Conservation (phyloP, 2,797 vertebrate genomes). For the Smutsia temminckii region DNA sequence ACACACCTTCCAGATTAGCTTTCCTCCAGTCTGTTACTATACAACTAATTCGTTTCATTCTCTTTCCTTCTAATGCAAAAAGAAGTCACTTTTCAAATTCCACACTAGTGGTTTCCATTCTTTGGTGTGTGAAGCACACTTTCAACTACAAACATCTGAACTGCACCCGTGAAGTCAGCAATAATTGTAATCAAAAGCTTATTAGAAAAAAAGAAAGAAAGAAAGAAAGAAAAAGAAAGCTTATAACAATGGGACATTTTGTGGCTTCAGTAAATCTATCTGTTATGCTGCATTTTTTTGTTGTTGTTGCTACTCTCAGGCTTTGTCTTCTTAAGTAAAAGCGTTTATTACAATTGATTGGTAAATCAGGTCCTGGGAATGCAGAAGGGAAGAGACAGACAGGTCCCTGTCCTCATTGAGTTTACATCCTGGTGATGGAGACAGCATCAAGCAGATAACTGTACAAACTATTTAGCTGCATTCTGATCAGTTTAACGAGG, state of each 20-base stretch:
- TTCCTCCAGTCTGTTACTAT: neutral
- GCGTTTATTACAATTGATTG: neutral
- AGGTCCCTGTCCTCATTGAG: neutral
- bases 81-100: constrained; percentile 17
- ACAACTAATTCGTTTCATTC: neutral
- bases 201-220: too few species aligned
- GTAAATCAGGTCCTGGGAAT: neutral
- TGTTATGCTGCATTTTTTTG: neutral
- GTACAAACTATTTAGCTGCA: neutral
- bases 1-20: neutral
- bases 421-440: neutral
- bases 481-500: neutral
- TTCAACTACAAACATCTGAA: neutral
- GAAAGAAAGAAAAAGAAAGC: too few species aligned
- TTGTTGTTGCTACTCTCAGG: neutral
- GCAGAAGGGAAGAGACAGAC: neutral
- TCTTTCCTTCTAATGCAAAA: neutral
- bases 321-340: neutral
- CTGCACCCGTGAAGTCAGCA: neutral
- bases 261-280: neutral
- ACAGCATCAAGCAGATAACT: neutral
- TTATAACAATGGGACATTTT: neutral
- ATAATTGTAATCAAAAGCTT: neutral
- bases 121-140: neutral
- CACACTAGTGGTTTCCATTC: neutral